Evolutionary conservation across 2,888 invertebrate genomes (phyloP), one percentile per base, ranked within the genome.

Genomic region (Stomorhina lunata): DNA sequence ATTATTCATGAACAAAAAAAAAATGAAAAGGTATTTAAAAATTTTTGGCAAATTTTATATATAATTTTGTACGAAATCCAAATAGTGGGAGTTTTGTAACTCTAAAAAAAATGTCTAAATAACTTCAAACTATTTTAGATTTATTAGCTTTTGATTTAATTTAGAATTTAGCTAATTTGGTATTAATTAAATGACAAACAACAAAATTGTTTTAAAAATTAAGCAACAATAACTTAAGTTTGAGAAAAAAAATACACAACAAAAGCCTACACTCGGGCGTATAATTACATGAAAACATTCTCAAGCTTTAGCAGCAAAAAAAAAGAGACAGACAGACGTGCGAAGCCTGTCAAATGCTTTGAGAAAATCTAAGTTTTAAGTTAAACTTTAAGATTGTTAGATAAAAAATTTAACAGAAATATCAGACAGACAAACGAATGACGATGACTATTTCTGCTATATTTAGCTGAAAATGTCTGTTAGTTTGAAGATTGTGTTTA

Each of bases 121-220:
- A 53, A 50, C 48, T 10, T 65, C 15, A 15, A 27, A 59, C 25
- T 25, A 15, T 45, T 12, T 72, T 75, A n/a, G n/a, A n/a, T 43
- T 29, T 25, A 10, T n/a, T 25, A 22, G 10, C 15, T 34, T 63
- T 59, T 50, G 15, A 65, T 59, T 65, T 59, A 9, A 17, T 69
- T 22, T 29, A 78, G 79, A 79, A 82, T 77, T 59, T 45, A 81
- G 72, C 85, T 80, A 85, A 84, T 84, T 83, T 83, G 84, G 84
- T 83, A 83, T 82, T 85, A 85, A 85, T 85, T 85, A 84, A 85
- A 82, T 82, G 79, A 79, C 82, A 82, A 84, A 83, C 80, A 83
- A 79, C 81, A 78, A 79, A 77, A 69, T 79, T 73, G 81, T 83
- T 81, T 78, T 84, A 83, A 82, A 82, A 84, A 80, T 72, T 45